Evolutionary conservation across 2,797 vertebrate genomes (phyloP), one percentile per base, ranked within the genome.

Genomic region (Gymnocypris eckloni): DNA sequence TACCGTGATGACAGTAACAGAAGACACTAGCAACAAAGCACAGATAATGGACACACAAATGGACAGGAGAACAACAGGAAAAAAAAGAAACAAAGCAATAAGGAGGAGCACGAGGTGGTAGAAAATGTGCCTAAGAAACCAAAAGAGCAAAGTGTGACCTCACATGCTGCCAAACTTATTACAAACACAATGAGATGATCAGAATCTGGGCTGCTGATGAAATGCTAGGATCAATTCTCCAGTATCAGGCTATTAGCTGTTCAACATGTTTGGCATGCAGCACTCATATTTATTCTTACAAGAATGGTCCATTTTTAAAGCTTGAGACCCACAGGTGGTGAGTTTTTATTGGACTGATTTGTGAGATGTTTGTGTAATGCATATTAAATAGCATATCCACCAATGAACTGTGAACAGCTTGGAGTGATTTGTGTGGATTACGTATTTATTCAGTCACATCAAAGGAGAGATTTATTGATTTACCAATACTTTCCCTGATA

Each of bases 121-220:
- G 86, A 89, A 67, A 70, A 83, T 16, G 84, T 76, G 1, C 45
- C 10, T 4, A 91, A 84, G 25, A 90, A 84, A 75, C 93, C 77
- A 50, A 90, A 92, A 91, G 86, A 89, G 64, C 85, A 91, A 86
- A 64, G 33, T 56, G 48, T 79, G 15, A 69, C 66, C 4, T 39
- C 0, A 2, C 12, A 20, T 61, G 54, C 13, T 39, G 4, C 22
- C 9, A 15, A 50, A 67, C 25, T 67, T 18, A 50, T 13, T 80
- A 41, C 45, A 43, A 71, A 18, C 22, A 25, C 52, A 25, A 33
- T 33, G 33, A 45, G 3, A 4, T 72, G 33, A 41, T 64, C 28
- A 78, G 56, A 52, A 67, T 52, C 61, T 43, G 9, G 4, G 22
- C 61, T 37, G 61, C 22, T 67, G 59, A 25, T 67, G 45, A 52